Conservation (phyloP, 2,113 vertebrate genomes). For the Apaloderma vittatum region DNA sequence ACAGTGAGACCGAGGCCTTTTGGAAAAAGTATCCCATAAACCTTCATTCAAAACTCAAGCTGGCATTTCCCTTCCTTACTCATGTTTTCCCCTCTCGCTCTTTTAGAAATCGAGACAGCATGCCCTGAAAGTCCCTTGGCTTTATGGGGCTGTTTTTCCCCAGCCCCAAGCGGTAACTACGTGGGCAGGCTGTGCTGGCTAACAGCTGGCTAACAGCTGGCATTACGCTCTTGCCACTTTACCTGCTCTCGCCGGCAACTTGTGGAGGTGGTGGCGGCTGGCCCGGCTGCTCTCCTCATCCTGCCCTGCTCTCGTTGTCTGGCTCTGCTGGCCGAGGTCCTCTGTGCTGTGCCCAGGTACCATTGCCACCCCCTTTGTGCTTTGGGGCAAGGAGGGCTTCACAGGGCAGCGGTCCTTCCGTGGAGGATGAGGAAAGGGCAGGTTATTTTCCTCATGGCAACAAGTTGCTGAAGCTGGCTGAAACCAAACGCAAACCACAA, state of each 20-base stretch:
- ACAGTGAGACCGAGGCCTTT: background rate
- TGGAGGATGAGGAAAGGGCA: background rate
- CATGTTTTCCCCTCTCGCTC: background rate
- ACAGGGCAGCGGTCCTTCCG: background rate
- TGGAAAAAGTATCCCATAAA: background rate
- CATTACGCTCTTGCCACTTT: background rate
- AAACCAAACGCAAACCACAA: slow-evolving; percentile 62
- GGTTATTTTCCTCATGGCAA: slow-evolving; percentile 66
- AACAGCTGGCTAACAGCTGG: background rate
- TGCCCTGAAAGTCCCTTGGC: background rate
- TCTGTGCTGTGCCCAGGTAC: slow-evolving; percentile 66
- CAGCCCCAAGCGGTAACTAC: background rate
- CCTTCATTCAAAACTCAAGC: background rate
- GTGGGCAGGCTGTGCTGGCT: background rate
- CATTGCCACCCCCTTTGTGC: slow-evolving; percentile 42
- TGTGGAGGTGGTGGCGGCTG: background rate
- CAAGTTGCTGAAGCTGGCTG: slow-evolving; percentile 24
- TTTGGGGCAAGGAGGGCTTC: background rate
- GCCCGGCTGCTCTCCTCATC: slow-evolving; percentile 22
- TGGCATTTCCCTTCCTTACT: background rate
- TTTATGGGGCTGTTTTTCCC: background rate
- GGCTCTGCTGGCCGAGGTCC: slow-evolving; percentile 60
- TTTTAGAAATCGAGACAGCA: accelerated
- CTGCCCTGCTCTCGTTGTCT: slow-evolving; percentile 6
- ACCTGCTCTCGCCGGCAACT: slow-evolving; percentile 68